Evolutionary conservation across 2,113 vertebrate genomes (phyloP).

Genomic region (Dicrurus megarhynchus): DNA sequence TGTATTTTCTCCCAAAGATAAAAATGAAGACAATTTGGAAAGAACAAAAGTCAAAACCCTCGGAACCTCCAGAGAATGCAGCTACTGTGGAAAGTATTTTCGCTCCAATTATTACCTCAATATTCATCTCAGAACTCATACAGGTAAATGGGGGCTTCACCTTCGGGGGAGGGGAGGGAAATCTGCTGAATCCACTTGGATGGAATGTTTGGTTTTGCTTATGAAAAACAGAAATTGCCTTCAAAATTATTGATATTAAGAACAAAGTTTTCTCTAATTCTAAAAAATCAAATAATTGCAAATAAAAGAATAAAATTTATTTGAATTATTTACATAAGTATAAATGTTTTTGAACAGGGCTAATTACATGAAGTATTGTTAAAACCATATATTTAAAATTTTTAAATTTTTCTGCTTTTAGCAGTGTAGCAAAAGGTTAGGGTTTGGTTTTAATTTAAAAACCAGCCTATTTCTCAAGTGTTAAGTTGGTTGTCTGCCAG

Average conservation of each 20-base stretch:
- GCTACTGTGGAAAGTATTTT: conserved; percentile 94
- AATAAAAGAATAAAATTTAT: neutral
- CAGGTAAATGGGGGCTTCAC: conserved; percentile 78
- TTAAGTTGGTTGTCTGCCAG: neutral
- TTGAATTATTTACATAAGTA: neutral
- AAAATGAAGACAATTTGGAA: conserved; percentile 82
- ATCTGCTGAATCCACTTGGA: neutral
- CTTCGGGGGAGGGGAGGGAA: neutral
- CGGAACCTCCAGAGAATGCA: conserved; percentile 86
- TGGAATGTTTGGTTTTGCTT: neutral
- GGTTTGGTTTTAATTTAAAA: neutral
- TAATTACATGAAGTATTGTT: neutral
- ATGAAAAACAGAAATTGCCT: neutral
- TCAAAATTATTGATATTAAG: neutral
- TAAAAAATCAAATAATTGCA: neutral
- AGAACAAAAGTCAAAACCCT: conserved; percentile 84
- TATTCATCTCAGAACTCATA: conserved; percentile 97
- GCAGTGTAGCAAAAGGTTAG: neutral
- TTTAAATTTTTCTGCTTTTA: neutral
- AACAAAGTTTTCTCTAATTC: neutral
- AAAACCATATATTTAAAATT: neutral
- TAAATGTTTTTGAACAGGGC: neutral
- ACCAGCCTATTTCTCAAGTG: neutral
- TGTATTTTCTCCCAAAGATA: conserved; percentile 69
- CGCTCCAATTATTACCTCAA: conserved; percentile 99